These are phyloP conservation scores for Dinoponera quadriceps DNA, from an alignment of 1,140 invertebrate genomes.

Conservation along the genomic window DNA sequence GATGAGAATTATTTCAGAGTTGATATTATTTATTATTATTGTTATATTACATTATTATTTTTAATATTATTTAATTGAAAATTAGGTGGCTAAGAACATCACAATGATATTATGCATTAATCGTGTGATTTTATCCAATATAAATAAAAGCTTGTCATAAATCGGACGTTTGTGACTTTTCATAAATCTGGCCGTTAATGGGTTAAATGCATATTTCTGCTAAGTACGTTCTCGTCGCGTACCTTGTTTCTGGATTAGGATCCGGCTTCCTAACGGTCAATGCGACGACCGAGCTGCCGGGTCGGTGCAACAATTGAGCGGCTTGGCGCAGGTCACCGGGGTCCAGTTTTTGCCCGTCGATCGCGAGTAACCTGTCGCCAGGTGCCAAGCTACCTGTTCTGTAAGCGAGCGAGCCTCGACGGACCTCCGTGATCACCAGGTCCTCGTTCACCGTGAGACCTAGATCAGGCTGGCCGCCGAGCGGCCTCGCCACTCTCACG, in stretches of 20 bases:
- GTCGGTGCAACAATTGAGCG: conserved; percentile 91
- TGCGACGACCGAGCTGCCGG: conserved; percentile 91
- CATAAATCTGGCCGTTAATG: no score
- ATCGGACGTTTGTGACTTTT: no score
- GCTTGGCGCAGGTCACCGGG: conserved; percentile 90
- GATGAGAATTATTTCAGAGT: no score
- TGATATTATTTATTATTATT: no score
- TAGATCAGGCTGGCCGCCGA: conserved; percentile 89
- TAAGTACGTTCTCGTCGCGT: neutral
- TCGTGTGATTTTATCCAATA: no score
- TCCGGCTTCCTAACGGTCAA: conserved; percentile 89
- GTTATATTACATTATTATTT: no score
- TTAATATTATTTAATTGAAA: no score
- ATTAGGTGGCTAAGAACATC: no score
- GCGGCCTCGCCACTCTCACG: conserved; percentile 93
- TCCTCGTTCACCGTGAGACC: conserved; percentile 94
- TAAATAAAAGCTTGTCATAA: no score
- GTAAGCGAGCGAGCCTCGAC: conserved; percentile 95
- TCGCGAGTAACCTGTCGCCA: conserved; percentile 95
- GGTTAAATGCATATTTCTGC: neutral
- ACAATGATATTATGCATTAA: no score
- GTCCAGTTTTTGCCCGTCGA: conserved; percentile 94
- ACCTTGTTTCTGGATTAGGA: conserved; percentile 82
- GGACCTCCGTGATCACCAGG: conserved; percentile 93
- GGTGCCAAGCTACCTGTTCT: conserved; percentile 94